These are phyloP conservation scores for Drymonia ruficornis DNA, from an alignment of 2,888 invertebrate species.

Conservation along the genomic window DNA sequence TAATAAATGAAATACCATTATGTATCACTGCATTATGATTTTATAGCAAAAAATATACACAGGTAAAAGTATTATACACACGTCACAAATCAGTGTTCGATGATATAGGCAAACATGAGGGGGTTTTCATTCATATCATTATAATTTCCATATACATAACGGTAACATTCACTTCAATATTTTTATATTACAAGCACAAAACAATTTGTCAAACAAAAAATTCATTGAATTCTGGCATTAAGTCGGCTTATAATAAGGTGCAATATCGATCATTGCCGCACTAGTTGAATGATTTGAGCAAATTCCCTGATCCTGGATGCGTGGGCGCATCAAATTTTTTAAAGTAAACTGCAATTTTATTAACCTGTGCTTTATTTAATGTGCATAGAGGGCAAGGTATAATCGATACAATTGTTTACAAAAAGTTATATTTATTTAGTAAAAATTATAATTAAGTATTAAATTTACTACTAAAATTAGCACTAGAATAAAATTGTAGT, in stretches of 20 bases:
- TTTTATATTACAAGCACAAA: slow-evolving; percentile 5
- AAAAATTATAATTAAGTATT: slow-evolving; percentile 68
- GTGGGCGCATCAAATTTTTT: slow-evolving; percentile 9
- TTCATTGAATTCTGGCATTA: slow-evolving; percentile 23
- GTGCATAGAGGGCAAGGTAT: slow-evolving; percentile 54
- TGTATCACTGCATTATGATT: slow-evolving; percentile 78
- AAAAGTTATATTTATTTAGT: slow-evolving; percentile 68
- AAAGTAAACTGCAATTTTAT: slow-evolving; percentile 23
- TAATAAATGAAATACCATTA: slow-evolving; percentile 65
- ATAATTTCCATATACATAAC: slow-evolving; percentile 41
- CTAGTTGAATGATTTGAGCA: slow-evolving; percentile 31
- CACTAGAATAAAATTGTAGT: slow-evolving; percentile 59
- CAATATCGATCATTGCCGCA: slow-evolving; percentile 9
- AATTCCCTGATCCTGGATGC: slow-evolving; percentile 12
- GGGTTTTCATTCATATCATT: slow-evolving; percentile 42
- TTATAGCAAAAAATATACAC: slow-evolving; percentile 83
- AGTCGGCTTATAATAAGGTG: not conserved
- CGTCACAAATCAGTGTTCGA: slow-evolving; percentile 72
- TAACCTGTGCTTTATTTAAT: slow-evolving; percentile 37
- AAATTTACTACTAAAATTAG: slow-evolving; percentile 71
- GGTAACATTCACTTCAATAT: slow-evolving; percentile 34
- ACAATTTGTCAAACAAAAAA: slow-evolving; percentile 18
- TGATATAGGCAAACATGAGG: slow-evolving; percentile 53
- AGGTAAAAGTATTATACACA: slow-evolving; percentile 78
- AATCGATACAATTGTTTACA: slow-evolving; percentile 67